phyloP scores from a whole-genome alignment of 2,797 vertebrate species.

The Pteropus rufus region DNA sequence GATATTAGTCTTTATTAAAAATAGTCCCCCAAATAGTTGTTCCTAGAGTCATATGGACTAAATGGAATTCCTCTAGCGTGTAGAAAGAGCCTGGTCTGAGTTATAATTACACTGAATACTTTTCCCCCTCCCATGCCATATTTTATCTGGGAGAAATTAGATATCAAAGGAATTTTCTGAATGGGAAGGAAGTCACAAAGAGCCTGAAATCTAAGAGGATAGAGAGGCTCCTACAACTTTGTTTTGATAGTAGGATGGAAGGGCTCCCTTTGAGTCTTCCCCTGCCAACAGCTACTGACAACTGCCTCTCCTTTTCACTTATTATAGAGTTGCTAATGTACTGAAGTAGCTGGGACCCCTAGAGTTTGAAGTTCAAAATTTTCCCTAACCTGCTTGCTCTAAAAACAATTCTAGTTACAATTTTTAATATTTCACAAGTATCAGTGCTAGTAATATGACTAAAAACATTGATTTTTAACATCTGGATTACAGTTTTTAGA shows the following conservation, averaged over 20 bases:
- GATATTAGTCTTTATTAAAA: conserved; percentile 8
- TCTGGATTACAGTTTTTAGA: not conserved
- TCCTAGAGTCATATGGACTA: not conserved
- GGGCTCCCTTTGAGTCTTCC: not conserved
- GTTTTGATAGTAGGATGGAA: not conserved
- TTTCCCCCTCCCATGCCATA: not conserved
- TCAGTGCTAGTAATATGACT: not conserved
- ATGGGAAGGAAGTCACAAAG: not conserved
- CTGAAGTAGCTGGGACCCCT: not conserved
- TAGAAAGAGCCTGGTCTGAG: not conserved
- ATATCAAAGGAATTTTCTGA: not conserved
- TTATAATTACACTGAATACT: not conserved
- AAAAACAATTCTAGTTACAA: not conserved
- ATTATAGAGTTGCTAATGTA: not conserved
- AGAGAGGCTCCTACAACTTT: not conserved
- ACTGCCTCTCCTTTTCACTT: not conserved
- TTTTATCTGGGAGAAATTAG: not conserved
- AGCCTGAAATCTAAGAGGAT: not conserved
- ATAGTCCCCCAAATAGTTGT: not conserved
- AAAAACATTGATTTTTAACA: not conserved
- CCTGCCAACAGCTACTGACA: not conserved
- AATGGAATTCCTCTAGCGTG: not conserved
- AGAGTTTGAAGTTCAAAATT: not conserved
- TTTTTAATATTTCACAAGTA: not conserved
- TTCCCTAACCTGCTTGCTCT: not conserved